Conservation (phyloP, 2,888 invertebrate species). For the Spilosoma lubricipeda region DNA sequence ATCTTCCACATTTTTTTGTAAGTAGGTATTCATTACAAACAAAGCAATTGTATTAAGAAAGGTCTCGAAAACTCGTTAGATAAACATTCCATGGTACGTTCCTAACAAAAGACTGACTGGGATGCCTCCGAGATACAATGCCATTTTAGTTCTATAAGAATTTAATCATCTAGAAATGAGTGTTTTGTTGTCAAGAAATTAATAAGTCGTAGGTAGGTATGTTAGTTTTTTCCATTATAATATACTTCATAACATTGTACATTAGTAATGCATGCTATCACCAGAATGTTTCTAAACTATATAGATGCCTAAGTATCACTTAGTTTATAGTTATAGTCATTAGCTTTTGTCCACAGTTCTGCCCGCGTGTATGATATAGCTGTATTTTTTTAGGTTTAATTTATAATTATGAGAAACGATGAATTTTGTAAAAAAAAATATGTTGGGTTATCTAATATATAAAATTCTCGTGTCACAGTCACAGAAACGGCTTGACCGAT, state of each 20-base stretch:
- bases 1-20: background rate
- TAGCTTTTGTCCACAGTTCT: too few species aligned
- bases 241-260: background rate
- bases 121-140: conserved; percentile 23
- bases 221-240: background rate
- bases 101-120: conserved; percentile 29
- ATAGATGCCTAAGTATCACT: too few species aligned
- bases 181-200: conserved; percentile 20
- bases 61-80: conserved; percentile 17
- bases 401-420: too few species aligned
- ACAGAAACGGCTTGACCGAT: too few species aligned
- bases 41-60: conserved; percentile 28
- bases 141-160: conserved; percentile 19
- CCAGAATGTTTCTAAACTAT: too few species aligned
- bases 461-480: too few species aligned
- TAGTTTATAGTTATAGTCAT: too few species aligned
- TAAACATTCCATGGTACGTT: conserved; percentile 23
- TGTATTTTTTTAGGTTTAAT: too few species aligned
- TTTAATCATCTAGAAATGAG: conserved; percentile 33
- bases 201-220: background rate
- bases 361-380: too few species aligned
- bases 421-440: too few species aligned
- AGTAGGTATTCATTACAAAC: conserved; percentile 3
- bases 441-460: too few species aligned
- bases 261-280: background rate